These are phyloP conservation scores for Aldabrachelys gigantea DNA, from an alignment of 2,113 vertebrate species.

Conservation along the genomic window DNA sequence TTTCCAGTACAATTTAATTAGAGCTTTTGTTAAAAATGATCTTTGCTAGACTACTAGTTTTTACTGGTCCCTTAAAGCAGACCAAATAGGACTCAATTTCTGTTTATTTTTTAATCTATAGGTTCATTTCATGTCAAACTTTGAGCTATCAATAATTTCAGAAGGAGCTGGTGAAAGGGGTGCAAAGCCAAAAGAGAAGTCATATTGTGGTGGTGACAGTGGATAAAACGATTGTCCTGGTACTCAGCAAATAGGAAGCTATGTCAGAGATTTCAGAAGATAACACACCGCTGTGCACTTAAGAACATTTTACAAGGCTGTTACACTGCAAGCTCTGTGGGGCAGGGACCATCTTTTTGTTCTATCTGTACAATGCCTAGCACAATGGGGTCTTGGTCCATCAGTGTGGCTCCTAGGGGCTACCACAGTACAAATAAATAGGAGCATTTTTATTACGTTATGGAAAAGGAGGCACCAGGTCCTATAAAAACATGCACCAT, in stretches of 20 bases:
- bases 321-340: not conserved
- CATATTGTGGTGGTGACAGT: not conserved
- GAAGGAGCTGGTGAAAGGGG: not conserved
- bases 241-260: not conserved
- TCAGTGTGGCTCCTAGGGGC: not conserved
- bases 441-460: not conserved
- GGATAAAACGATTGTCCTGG: not conserved
- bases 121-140: not conserved
- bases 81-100: not conserved
- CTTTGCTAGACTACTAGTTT: not conserved
- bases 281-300: not conserved
- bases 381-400: not conserved
- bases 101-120: not conserved
- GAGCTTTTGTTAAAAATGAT: not conserved
- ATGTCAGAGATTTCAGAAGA: not conserved
- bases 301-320: not conserved
- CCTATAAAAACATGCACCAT: not conserved
- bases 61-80: not conserved
- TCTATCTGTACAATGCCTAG: not conserved
- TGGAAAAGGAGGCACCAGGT: not conserved
- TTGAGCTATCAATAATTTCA: not conserved
- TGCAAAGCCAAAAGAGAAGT: not conserved
- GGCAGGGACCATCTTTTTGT: not conserved
- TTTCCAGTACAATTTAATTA: not conserved
- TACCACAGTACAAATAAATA: not conserved